A percentile compares a stretch with the other conserved stretches of the same genome.
Evolutionary conservation across 2,888 invertebrate genomes (phyloP).

Genomic region (Athalia rosae): DNA sequence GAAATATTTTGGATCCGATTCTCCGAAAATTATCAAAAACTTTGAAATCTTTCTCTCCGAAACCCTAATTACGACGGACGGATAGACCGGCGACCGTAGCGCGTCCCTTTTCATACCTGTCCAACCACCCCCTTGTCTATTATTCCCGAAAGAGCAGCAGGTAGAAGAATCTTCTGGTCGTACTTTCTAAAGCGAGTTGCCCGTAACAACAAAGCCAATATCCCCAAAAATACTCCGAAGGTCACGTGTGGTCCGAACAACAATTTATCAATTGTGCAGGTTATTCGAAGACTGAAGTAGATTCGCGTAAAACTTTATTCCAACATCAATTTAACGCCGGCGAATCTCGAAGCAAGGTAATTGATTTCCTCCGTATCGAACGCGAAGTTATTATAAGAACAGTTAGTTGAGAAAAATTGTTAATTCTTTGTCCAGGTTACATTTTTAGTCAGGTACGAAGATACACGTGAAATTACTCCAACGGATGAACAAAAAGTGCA

Average conservation of each 20-base stretch:
- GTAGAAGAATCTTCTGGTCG: background rate
- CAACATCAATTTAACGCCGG: no score
- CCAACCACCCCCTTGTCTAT: slow-evolving; percentile 1
- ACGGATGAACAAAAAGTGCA: no score
- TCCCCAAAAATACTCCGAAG: slow-evolving; percentile 4
- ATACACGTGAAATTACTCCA: no score
- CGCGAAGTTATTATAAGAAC: no score
- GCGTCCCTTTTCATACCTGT: background rate
- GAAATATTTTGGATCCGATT: slow-evolving; percentile 9
- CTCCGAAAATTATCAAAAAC: slow-evolving; percentile 6
- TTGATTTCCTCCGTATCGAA: no score
- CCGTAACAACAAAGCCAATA: background rate
- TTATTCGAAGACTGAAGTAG: slow-evolving; percentile 1
- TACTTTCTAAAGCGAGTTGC: slow-evolving; percentile 3
- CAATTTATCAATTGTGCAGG: slow-evolving; percentile 8
- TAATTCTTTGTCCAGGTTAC: no score
- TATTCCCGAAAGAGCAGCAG: slow-evolving; percentile 2
- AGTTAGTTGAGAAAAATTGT: no score
- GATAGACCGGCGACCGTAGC: background rate
- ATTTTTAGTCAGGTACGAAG: no score
- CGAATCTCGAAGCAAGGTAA: no score
- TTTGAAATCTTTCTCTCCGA: background rate
- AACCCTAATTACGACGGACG: background rate
- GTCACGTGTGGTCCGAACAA: slow-evolving; percentile 1
- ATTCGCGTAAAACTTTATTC: no score